Evolutionary conservation across 2,113 vertebrate genomes (phyloP).

Genomic region (Eulemur rufifrons): DNA sequence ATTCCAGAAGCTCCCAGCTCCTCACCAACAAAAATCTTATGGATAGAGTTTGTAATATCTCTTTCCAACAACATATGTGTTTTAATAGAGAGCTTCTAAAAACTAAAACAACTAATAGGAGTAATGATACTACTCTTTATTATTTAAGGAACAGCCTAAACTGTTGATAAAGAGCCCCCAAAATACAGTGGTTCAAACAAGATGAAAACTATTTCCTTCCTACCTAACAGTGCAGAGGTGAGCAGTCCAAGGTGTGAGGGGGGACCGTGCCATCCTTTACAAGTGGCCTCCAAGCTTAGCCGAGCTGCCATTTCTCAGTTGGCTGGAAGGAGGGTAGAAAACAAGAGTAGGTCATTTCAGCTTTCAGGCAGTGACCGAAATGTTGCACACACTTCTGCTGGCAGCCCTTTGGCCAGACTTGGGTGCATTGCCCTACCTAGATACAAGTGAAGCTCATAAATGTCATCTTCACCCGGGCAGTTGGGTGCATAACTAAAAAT

Average conservation of each 20-base stretch:
- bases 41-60: background rate
- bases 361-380: background rate
- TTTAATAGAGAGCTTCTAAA: background rate
- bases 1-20: background rate
- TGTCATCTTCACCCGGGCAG: background rate
- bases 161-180: background rate
- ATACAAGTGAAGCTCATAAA: background rate
- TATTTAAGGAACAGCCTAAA: background rate
- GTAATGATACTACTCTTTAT: background rate
- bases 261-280: background rate
- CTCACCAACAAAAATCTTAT: background rate
- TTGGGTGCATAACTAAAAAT: background rate
- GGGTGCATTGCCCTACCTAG: background rate
- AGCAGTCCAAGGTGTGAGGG: background rate
- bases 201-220: background rate
- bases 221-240: background rate
- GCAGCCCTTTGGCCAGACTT: background rate
- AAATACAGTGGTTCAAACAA: background rate
- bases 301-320: background rate
- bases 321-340: background rate
- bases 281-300: background rate
- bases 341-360: background rate
- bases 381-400: background rate
- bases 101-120: background rate
- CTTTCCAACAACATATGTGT: background rate